These are phyloP conservation scores for Mesoclemmys tuberculata DNA, from an alignment of 2,113 vertebrate species.

Conservation along the genomic window DNA sequence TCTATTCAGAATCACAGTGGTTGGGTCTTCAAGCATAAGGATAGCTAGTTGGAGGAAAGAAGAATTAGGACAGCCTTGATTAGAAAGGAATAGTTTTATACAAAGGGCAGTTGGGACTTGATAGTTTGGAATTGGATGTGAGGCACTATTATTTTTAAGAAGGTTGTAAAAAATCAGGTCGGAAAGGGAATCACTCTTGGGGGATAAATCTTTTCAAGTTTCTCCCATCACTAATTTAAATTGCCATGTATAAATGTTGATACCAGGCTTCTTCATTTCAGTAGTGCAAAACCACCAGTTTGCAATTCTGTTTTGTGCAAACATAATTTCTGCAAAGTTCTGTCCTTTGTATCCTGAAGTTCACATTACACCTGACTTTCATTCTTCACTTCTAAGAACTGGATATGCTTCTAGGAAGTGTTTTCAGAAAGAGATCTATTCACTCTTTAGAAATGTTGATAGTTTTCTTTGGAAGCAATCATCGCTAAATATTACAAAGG, in stretches of 20 bases:
- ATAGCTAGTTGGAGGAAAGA: background rate
- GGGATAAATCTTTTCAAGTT: background rate
- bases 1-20: background rate
- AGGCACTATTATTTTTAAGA: background rate
- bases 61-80: background rate
- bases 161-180: background rate
- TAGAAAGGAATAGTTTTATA: background rate
- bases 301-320: background rate
- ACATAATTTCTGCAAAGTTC: accelerated
- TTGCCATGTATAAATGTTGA: background rate
- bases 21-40: background rate
- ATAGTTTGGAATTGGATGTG: background rate
- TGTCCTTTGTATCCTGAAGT: background rate
- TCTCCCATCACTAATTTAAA: background rate
- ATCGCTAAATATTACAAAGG: background rate
- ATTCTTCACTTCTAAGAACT: background rate
- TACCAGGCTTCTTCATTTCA: background rate
- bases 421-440: background rate
- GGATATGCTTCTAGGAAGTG: background rate
- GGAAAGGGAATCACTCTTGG: background rate
- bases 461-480: background rate
- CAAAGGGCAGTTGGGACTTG: background rate
- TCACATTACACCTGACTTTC: background rate
- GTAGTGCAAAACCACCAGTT: background rate
- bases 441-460: background rate